phyloP scores from a whole-genome alignment of 2,888 invertebrate species.

The Watsonalla cultraria region DNA sequence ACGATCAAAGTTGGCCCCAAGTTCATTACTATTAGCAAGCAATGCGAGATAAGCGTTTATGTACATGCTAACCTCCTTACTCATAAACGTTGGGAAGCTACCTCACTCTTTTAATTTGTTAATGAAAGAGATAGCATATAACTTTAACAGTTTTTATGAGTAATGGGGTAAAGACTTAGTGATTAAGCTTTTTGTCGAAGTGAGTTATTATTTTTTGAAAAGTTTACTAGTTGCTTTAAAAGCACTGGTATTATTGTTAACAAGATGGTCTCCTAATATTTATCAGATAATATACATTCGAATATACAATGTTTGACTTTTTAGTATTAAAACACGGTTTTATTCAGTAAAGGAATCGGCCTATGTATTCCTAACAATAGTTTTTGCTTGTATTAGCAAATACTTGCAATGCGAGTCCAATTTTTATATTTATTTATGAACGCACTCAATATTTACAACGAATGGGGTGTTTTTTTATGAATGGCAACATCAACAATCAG shows the following conservation, averaged over 20 bases:
- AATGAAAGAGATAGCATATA: too few species aligned
- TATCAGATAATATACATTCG: too few species aligned
- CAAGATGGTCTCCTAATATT: too few species aligned
- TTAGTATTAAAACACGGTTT: too few species aligned
- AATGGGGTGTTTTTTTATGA: conserved; percentile 20
- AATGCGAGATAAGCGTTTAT: conserved; percentile 1
- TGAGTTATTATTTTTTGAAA: not conserved
- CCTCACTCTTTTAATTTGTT: too few species aligned
- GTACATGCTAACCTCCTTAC: not conserved
- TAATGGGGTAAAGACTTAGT: not conserved
- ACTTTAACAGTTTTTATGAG: not conserved
- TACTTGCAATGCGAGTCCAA: too few species aligned
- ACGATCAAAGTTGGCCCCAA: conserved; percentile 3
- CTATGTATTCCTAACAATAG: too few species aligned
- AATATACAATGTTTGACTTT: too few species aligned
- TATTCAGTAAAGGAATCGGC: too few species aligned
- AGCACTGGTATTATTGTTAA: not conserved
- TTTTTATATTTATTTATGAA: too few species aligned
- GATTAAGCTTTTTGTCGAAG: not conserved
- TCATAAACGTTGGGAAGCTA: not conserved
- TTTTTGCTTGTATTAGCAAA: too few species aligned
- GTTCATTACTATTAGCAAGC: conserved; percentile 18
- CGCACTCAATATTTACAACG: conserved; percentile 11
- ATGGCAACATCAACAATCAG: conserved; percentile 48
- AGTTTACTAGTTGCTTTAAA: not conserved